phyloP scores from a whole-genome alignment of 2,113 vertebrate species.

The Struthidea cinerea region DNA sequence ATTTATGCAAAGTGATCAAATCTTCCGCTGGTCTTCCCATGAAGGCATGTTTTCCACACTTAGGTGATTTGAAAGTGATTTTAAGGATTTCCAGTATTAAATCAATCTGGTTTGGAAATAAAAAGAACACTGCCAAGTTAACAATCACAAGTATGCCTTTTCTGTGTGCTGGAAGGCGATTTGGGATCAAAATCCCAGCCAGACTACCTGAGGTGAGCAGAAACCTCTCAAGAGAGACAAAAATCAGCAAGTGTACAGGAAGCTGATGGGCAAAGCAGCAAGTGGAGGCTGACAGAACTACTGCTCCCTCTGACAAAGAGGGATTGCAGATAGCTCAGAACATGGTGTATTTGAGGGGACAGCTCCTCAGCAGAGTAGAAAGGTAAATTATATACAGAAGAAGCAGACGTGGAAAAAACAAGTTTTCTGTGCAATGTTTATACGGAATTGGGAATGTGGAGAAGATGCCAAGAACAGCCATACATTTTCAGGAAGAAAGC shows the following conservation, averaged over 20 bases:
- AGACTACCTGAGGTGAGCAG: not conserved
- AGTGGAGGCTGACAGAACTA: not conserved
- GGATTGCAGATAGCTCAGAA: not conserved
- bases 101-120: not conserved
- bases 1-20: not conserved
- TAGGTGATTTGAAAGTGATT: not conserved
- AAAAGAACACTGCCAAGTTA: not conserved
- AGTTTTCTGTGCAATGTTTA: not conserved
- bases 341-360: not conserved
- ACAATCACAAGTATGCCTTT: not conserved
- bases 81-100: not conserved
- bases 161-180: not conserved
- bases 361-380: not conserved
- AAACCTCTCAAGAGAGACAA: not conserved
- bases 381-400: not conserved
- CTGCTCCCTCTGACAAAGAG: not conserved
- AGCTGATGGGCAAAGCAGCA: not conserved
- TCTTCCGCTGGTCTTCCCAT: not conserved
- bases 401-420: not conserved
- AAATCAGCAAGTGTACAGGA: not conserved
- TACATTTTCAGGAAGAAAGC: constrained; percentile 20
- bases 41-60: not conserved
- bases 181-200: not conserved
- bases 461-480: constrained; percentile 37
- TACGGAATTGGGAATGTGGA: not conserved